A percentile compares a stretch with the other conserved stretches of the same genome.
Evolutionary conservation across 2,888 invertebrate genomes (phyloP).

Genomic region (Drosophila barbarae): DNA sequence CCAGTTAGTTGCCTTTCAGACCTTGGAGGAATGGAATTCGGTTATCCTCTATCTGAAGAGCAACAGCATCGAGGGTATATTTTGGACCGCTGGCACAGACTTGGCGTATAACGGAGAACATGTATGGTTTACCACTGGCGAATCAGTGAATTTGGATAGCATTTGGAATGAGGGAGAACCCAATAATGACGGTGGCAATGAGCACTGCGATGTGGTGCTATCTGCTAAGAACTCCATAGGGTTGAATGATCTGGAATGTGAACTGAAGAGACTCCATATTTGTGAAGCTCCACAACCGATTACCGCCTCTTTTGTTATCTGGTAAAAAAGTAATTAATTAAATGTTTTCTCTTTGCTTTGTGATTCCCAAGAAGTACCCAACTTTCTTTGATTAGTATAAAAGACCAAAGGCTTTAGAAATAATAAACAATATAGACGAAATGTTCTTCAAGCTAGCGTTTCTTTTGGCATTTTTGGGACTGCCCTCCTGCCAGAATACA

Average conservation of each 20-base stretch:
- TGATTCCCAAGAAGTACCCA: background rate
- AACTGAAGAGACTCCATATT: conserved; percentile 3
- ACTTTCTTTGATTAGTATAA: background rate
- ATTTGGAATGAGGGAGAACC: conserved; percentile 14
- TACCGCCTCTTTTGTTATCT: conserved; percentile 3
- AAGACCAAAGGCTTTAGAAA: background rate
- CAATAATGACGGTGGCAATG: conserved; percentile 12
- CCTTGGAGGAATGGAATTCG: conserved; percentile 2
- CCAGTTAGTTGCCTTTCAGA: conserved; percentile 6
- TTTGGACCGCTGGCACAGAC: conserved; percentile 4
- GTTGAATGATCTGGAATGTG: conserved; percentile 7
- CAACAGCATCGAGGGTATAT: background rate
- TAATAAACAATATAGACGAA: background rate
- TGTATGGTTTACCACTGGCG: conserved; percentile 5
- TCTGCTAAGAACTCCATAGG: background rate
- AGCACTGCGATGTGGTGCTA: conserved; percentile 11
- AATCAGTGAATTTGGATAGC: background rate
- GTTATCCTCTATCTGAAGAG: background rate
- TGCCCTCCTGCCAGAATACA: background rate
- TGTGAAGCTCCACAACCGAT: conserved; percentile 3
- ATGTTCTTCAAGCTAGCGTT: background rate
- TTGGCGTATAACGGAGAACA: background rate
- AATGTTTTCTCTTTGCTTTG: too few relatives aligned
- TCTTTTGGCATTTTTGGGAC: background rate
- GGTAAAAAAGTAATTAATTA: background rate